Evolutionary conservation across 1,140 invertebrate genomes (phyloP).

Genomic region (Pristionchus pacificus): DNA sequence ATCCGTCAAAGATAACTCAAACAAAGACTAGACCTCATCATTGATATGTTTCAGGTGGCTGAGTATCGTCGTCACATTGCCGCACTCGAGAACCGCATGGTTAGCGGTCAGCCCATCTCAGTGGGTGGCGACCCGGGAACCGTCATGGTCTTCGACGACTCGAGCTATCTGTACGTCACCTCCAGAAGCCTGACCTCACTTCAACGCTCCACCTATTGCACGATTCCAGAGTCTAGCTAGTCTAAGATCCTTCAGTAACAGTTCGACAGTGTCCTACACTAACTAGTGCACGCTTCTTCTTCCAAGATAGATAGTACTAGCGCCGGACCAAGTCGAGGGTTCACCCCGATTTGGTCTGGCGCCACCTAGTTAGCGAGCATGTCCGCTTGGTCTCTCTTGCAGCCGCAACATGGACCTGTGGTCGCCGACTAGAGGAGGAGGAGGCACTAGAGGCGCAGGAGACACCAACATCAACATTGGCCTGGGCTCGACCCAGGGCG

Average conservation of each 20-base stretch:
- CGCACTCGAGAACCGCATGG: conserved; percentile 48
- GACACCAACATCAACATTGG: conserved; percentile 21
- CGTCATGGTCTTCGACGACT: conserved; percentile 45
- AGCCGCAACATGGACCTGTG: conserved; percentile 29
- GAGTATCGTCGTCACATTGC: conserved; percentile 55
- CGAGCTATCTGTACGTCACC: conserved; percentile 40
- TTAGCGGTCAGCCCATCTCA: conserved; percentile 5
- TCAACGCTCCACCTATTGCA: background rate
- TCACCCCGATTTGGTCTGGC: too few species aligned
- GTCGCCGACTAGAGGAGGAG: conserved; percentile 11
- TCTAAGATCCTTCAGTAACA: too few species aligned
- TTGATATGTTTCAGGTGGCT: too few species aligned
- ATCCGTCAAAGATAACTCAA: too few species aligned
- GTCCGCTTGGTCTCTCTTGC: background rate
- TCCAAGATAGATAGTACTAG: too few species aligned
- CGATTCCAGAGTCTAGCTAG: too few species aligned
- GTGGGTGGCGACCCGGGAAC: conserved; percentile 17
- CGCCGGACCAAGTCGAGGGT: too few species aligned
- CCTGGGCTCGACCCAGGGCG: background rate
- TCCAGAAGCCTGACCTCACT: background rate
- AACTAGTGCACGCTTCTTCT: too few species aligned
- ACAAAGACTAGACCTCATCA: too few species aligned
- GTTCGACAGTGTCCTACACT: too few species aligned
- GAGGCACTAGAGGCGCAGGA: conserved; percentile 7
- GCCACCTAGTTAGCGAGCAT: too few species aligned